phyloP scores from a whole-genome alignment of 35 echinoderm and acorn worm genomes.

The Antedon bifida region DNA sequence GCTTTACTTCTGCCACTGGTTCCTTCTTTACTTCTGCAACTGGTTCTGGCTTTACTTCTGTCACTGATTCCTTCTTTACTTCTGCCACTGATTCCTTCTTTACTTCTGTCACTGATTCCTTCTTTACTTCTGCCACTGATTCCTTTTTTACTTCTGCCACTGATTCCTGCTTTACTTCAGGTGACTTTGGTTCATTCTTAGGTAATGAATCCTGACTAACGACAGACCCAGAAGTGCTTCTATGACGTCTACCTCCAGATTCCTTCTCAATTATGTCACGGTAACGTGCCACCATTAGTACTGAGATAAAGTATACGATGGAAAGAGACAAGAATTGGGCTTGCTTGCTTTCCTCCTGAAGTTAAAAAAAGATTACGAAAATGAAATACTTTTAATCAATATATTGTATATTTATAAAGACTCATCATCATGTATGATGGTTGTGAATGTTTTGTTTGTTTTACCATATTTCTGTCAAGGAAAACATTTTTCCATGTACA shows the following conservation, averaged over 20 bases:
- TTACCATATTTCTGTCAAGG: no score
- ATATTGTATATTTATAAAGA: background rate
- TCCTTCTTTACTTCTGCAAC: conserved; percentile 14
- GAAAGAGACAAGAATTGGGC: conserved; percentile 94
- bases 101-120: background rate
- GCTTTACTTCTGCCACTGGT: background rate
- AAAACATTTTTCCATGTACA: no score
- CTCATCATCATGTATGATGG: no score
- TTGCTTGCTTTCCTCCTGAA: conserved; percentile 98
- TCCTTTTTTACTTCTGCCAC: background rate
- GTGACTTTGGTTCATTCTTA: background rate
- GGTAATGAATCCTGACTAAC: background rate
- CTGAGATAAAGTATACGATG: conserved; percentile 97
- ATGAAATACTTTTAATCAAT: background rate
- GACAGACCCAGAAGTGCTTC: background rate
- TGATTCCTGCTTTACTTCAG: background rate
- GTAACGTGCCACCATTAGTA: conserved; percentile 94
- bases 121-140: background rate
- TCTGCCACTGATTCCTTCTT: conserved; percentile 5
- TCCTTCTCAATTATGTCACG: conserved; percentile 67
- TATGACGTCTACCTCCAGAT: background rate
- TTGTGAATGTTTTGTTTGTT: no score
- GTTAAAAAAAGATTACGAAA: background rate
- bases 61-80: background rate
- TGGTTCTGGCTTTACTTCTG: conserved; percentile 1